These are phyloP conservation scores for Arion vulgaris DNA, from an alignment of 1,140 invertebrate genomes.

Conservation along the genomic window DNA sequence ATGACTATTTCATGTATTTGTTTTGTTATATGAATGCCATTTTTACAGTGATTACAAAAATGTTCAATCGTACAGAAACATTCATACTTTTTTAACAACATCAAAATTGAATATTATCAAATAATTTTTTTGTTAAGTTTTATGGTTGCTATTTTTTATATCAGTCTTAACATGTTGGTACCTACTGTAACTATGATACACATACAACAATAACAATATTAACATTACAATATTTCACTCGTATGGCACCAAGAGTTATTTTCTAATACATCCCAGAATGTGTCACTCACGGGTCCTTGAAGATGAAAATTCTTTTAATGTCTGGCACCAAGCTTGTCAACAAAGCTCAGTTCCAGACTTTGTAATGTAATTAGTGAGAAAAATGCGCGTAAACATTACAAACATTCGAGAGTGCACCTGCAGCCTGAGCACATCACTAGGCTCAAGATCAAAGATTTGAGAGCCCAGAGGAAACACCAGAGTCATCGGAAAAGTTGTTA, in stretches of 20 bases:
- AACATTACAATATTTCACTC: not conserved
- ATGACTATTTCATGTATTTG: too few relatives aligned
- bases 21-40: not conserved
- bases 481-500: constrained; percentile 32
- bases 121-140: constrained; percentile 1
- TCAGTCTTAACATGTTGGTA: not conserved
- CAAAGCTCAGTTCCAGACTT: not conserved
- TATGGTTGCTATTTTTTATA: not conserved
- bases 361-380: constrained; percentile 2
- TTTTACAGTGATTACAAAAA: constrained; percentile 4
- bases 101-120: not conserved
- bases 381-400: constrained; percentile 6
- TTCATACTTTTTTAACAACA: not conserved
- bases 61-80: not conserved
- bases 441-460: constrained; percentile 33
- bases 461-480: constrained; percentile 23
- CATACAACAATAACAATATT: not conserved
- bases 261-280: not conserved
- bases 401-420: not conserved
- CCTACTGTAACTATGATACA: constrained; percentile 9
- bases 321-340: not conserved
- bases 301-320: not conserved
- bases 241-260: not conserved
- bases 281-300: not conserved
- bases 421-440: not conserved